Conservation (phyloP, 2,797 vertebrate genomes). For the Sebastes diploproa region DNA sequence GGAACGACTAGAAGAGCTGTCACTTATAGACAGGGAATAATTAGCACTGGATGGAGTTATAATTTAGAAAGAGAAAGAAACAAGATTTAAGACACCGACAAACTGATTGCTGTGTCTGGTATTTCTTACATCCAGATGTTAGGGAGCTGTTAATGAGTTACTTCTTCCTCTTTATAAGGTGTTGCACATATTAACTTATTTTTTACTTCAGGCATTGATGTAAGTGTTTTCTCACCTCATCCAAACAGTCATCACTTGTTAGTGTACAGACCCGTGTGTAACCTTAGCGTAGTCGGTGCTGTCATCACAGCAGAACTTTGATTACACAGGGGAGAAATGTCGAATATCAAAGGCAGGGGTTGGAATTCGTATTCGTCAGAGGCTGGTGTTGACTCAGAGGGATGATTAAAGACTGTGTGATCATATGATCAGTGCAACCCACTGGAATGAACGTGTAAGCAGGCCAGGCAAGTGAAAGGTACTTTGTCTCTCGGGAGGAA, state of each 20-base stretch:
- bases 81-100: not conserved
- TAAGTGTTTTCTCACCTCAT: constrained; percentile 36
- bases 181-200: not conserved
- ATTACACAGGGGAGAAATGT: constrained; percentile 23
- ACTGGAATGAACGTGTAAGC: constrained; percentile 25
- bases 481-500: constrained; percentile 30
- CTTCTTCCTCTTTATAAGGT: not conserved
- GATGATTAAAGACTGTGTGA: constrained; percentile 54
- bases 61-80: constrained; percentile 18
- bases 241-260: constrained; percentile 23
- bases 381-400: constrained; percentile 17
- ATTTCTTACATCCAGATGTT: constrained; percentile 43
- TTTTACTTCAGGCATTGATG: constrained; percentile 3
- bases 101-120: not conserved
- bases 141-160: constrained; percentile 17
- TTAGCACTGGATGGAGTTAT: not conserved
- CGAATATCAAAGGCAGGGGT: constrained; percentile 46
- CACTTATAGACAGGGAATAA: not conserved
- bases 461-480: constrained; percentile 38
- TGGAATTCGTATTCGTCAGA: constrained; percentile 35
- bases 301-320: constrained; percentile 31
- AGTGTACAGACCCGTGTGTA: not conserved
- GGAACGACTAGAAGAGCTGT: not conserved
- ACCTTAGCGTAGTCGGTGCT: not conserved
- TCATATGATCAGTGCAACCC: constrained; percentile 48